These are phyloP conservation scores for Thelaira solivaga DNA, from an alignment of 2,888 invertebrate genomes.

Conservation along the genomic window DNA sequence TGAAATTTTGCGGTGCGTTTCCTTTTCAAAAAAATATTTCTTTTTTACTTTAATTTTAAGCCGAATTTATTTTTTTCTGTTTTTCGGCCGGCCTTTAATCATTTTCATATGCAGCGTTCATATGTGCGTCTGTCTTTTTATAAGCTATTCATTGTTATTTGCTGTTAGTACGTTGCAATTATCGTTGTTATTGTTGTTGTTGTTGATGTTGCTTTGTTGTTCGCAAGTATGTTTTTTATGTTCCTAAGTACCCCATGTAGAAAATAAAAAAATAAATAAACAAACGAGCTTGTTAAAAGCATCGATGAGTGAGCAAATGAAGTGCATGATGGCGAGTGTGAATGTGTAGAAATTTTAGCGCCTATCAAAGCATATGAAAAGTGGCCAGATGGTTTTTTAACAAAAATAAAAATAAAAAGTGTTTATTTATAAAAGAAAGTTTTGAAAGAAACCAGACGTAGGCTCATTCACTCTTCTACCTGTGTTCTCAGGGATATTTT, in stretches of 20 bases:
- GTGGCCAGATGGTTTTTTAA: background rate
- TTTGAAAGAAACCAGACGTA: no score
- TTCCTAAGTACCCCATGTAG: conserved; percentile 43
- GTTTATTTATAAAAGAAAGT: no score
- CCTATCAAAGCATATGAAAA: background rate
- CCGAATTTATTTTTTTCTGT: background rate
- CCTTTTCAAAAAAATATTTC: no score
- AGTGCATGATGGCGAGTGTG: background rate
- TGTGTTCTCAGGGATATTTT: no score
- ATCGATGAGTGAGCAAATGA: conserved; percentile 47
- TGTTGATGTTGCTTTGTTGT: conserved; percentile 33
- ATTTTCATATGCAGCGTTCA: conserved; percentile 51
- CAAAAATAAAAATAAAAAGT: background rate
- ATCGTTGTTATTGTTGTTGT: no score
- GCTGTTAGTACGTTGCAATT: conserved; percentile 11
- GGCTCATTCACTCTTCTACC: no score
- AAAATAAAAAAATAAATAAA: no score
- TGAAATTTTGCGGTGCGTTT: no score
- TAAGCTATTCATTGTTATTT: conserved; percentile 23
- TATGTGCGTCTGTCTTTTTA: conserved; percentile 22
- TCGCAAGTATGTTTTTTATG: conserved; percentile 44
- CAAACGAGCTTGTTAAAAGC: conserved; percentile 56
- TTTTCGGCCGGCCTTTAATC: conserved; percentile 17
- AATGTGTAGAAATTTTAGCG: conserved; percentile 1
- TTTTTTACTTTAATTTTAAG: no score